phyloP scores from a whole-genome alignment of 2,797 vertebrate genomes.

The Sandelia bainsii region DNA sequence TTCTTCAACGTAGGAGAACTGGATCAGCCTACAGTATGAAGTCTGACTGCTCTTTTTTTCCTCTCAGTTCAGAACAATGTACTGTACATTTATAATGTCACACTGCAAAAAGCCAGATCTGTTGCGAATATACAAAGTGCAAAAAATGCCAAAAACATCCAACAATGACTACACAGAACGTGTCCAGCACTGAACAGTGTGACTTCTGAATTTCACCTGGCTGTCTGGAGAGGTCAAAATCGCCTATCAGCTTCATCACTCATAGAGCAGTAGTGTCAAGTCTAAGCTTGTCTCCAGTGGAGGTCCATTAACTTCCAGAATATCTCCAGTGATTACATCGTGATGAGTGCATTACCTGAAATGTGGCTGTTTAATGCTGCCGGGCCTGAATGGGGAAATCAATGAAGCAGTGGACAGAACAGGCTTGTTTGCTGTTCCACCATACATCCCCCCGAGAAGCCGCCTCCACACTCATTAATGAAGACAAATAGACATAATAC shows the following conservation, averaged over 20 bases:
- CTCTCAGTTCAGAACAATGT: no score
- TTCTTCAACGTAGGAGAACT: constrained; percentile 2
- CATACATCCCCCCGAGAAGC: constrained; percentile 13
- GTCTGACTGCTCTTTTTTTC: neutral
- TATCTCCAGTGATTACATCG: constrained; percentile 37
- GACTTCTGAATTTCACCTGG: neutral
- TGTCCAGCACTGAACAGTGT: neutral
- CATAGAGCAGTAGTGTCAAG: neutral
- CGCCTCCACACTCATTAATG: constrained; percentile 37
- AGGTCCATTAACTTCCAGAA: constrained; percentile 33
- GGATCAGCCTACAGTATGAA: constrained; percentile 8
- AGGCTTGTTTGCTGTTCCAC: constrained; percentile 52
- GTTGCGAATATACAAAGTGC: neutral
- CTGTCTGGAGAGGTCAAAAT: constrained; percentile 5
- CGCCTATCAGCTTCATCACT: neutral
- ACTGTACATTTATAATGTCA: neutral
- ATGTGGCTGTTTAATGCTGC: constrained; percentile 45
- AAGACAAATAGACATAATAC: constrained; percentile 52
- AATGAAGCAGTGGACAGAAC: constrained; percentile 55
- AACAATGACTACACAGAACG: neutral
- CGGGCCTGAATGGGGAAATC: constrained; percentile 48
- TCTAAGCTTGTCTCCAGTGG: neutral
- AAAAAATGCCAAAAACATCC: neutral
- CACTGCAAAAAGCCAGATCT: neutral
- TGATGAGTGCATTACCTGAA: constrained; percentile 51